Conservation (phyloP, 2,888 invertebrate genomes). For the Boloria selene region DNA sequence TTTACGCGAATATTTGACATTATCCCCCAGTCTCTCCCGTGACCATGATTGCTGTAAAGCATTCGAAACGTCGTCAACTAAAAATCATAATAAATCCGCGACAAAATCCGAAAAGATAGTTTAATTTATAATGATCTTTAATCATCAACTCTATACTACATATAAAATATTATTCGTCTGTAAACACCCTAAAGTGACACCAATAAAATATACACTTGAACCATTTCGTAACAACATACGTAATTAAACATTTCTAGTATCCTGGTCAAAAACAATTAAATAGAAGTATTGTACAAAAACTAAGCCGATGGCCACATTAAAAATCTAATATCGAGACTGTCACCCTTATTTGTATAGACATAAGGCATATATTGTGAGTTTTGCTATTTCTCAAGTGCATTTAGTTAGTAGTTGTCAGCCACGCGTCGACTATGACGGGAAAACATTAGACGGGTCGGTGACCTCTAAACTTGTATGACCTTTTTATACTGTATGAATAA, state of each 20-base stretch:
- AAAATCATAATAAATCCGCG: no score
- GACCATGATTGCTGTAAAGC: no score
- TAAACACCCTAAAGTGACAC: constrained; percentile 10
- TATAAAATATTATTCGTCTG: constrained; percentile 37
- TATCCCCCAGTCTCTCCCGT: no score
- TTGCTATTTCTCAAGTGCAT: constrained; percentile 11
- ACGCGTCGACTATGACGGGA: constrained; percentile 57
- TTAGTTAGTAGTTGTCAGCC: constrained; percentile 43
- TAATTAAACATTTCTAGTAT: constrained; percentile 75
- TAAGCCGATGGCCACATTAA: constrained; percentile 24
- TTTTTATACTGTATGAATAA: constrained; percentile 46
- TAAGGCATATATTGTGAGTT: constrained; percentile 45
- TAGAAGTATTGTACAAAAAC: constrained; percentile 56
- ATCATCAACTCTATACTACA: no score
- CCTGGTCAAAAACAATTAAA: constrained; percentile 76
- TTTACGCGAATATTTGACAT: no score
- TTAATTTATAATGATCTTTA: no score
- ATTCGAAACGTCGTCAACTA: no score
- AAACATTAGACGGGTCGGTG: constrained; percentile 46
- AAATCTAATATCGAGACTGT: constrained; percentile 4
- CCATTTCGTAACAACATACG: constrained; percentile 59
- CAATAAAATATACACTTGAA: constrained; percentile 50
- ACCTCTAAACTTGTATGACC: constrained; percentile 57
- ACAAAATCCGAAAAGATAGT: no score
- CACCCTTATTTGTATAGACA: neutral